These are phyloP conservation scores for Parambassis ranga DNA, from an alignment of 2,797 vertebrate species.

Conservation along the genomic window DNA sequence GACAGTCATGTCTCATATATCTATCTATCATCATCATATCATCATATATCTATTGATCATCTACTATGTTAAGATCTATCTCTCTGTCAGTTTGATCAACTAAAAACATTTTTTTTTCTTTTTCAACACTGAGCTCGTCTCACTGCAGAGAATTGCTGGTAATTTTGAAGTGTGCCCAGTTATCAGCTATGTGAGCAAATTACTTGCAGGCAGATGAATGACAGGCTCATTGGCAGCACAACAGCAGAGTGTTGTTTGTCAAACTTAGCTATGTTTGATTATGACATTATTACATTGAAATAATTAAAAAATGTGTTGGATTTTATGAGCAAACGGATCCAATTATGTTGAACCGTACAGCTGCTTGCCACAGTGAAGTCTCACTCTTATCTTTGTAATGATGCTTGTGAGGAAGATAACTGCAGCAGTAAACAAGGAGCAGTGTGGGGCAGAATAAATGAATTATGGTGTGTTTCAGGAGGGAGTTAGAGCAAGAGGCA, in stretches of 20 bases:
- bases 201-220: conserved; percentile 39
- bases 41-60: conserved; percentile 39
- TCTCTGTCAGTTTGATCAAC: background rate
- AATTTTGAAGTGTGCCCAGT: conserved; percentile 43
- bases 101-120: background rate
- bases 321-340: conserved; percentile 25
- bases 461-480: conserved; percentile 32
- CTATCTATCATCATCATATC: no score
- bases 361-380: conserved; percentile 11
- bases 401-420: conserved; percentile 23
- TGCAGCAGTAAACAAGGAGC: conserved; percentile 28
- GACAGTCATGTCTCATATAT: conserved; percentile 7
- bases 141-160: conserved; percentile 16
- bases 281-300: conserved; percentile 15
- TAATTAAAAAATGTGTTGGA: conserved; percentile 20
- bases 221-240: conserved; percentile 14
- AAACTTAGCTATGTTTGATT: conserved; percentile 39
- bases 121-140: background rate
- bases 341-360: conserved; percentile 22
- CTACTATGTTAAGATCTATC: no score
- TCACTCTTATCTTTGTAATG: conserved; percentile 37
- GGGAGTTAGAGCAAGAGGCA: conserved; percentile 41
- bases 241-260: conserved; percentile 15
- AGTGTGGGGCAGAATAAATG: conserved; percentile 24
- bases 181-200: conserved; percentile 38